Evolutionary conservation across 2,113 vertebrate genomes (phyloP).

Genomic region (Halcyon malimbica): DNA sequence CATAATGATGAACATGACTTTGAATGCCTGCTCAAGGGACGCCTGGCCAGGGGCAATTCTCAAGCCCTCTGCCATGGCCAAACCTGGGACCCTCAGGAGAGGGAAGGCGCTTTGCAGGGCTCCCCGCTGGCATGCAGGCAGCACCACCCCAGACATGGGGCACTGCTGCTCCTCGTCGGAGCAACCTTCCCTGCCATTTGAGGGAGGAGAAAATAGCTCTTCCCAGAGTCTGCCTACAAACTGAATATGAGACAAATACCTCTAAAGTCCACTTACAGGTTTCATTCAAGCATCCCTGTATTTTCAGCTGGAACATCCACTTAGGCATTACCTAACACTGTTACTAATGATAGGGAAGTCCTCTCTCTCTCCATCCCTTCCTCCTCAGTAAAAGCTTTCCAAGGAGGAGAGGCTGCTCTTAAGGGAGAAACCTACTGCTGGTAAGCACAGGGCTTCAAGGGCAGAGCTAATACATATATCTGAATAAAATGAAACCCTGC

Average conservation of each 20-base stretch:
- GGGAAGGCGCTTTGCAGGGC: not conserved
- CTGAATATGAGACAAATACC: rapidly evolving
- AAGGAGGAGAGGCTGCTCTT: not conserved
- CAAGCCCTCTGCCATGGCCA: not conserved
- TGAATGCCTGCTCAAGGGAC: not conserved
- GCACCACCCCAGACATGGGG: not conserved
- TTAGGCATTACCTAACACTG: not conserved
- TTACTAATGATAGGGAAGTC: not conserved
- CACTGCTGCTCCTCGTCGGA: not conserved
- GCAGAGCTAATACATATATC: not conserved
- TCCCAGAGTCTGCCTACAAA: not conserved
- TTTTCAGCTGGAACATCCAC: not conserved
- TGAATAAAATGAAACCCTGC: not conserved
- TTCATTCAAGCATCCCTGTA: not conserved
- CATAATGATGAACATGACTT: not conserved
- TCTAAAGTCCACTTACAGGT: not conserved
- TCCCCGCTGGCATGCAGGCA: not conserved
- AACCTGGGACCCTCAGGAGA: too few species aligned
- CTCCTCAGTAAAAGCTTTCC: not conserved
- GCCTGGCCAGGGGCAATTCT: not conserved
- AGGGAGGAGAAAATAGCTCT: not conserved
- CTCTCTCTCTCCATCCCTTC: not conserved
- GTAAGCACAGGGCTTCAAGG: not conserved
- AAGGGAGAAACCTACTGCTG: not conserved
- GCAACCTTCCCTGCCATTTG: not conserved